Evolutionary conservation across 2,113 vertebrate genomes (phyloP).

Genomic region (Misgurnus mizolepis): DNA sequence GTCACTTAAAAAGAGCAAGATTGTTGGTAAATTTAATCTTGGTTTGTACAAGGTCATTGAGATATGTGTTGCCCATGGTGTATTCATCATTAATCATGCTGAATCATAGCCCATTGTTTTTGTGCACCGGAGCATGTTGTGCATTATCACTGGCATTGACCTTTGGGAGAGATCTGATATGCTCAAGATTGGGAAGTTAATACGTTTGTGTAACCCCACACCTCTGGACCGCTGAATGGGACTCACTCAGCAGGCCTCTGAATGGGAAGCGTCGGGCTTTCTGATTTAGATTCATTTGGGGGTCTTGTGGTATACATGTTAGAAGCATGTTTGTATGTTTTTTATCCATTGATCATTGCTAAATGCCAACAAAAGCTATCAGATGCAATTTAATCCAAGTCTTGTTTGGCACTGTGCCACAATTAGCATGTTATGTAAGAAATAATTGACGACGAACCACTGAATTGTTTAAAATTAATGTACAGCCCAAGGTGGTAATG

Average conservation of each 20-base stretch:
- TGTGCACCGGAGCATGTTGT: slow-evolving; percentile 16
- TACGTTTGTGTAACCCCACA: slow-evolving; percentile 62
- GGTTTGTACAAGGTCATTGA: not conserved
- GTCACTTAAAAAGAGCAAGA: not conserved
- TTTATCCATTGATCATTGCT: not conserved
- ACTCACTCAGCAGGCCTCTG: slow-evolving; percentile 25
- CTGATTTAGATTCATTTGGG: slow-evolving; percentile 46
- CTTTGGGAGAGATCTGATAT: slow-evolving; percentile 49
- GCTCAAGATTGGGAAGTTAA: slow-evolving; percentile 59
- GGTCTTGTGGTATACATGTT: slow-evolving; percentile 55
- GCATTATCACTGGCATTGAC: slow-evolving; percentile 41
- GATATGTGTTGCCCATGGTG: slow-evolving; percentile 24
- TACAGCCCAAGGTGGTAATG: too few relatives aligned
- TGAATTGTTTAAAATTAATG: not conserved
- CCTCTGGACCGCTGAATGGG: slow-evolving; percentile 51
- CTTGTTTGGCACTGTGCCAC: not conserved
- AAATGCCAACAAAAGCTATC: too few relatives aligned
- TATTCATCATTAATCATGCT: slow-evolving; percentile 34
- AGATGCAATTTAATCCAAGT: not conserved
- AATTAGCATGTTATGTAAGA: not conserved
- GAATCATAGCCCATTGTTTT: slow-evolving; percentile 43
- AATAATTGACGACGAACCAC: not conserved
- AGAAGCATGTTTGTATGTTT: not conserved
- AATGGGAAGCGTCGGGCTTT: slow-evolving; percentile 57
- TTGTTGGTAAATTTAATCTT: slow-evolving; percentile 26